Evolutionary conservation across 1,140 invertebrate species (phyloP), one percentile per base, ranked within the genome.

Genomic region (Babylonia areolata): DNA sequence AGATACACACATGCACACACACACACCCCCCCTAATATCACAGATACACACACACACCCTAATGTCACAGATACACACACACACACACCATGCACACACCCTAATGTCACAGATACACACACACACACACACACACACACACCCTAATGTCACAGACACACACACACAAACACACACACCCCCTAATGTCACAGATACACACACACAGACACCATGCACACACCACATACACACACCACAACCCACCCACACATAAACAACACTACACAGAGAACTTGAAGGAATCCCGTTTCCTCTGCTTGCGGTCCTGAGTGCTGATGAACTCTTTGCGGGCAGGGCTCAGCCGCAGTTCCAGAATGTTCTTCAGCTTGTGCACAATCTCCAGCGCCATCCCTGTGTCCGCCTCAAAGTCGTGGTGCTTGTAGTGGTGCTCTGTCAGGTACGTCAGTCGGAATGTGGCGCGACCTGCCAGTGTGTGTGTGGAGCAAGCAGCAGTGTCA

Each of bases 391-490:
- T 96, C 17, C 95, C 94, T 28, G 96, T 95, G 87, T 98, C 97
- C 35, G 96, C 96, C 94, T 98, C 97, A 92, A 98, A 98, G 92
- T 98, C 97, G 85, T 97, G 96, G 92, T 97, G 96, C 93, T 98
- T 97, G 91, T 97, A 98, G 78, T 96, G 96, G 37, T 95, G 94
- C 20, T 88, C 90, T n/a, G 79, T 90, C 91, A 87, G 94, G 88
- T 90, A 95, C 91, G 90, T 93, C 78, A 95, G 54, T 15, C 94
- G 90, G 85, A 95, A 95, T 78, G 91, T 86, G 37, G 90, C 87
- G 86, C 92, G 93, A 64, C 93, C 94, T 93, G 91, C 31, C 33
- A 35, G 28, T 31, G 35, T 9, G 71, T 31, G 20, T 35, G 71
- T 20, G 20, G 64, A 69, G 28, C 9, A 69, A 12, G 31, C 17